Conservation (phyloP, 2,888 invertebrate species). For the Holacanthella duospinosa region DNA sequence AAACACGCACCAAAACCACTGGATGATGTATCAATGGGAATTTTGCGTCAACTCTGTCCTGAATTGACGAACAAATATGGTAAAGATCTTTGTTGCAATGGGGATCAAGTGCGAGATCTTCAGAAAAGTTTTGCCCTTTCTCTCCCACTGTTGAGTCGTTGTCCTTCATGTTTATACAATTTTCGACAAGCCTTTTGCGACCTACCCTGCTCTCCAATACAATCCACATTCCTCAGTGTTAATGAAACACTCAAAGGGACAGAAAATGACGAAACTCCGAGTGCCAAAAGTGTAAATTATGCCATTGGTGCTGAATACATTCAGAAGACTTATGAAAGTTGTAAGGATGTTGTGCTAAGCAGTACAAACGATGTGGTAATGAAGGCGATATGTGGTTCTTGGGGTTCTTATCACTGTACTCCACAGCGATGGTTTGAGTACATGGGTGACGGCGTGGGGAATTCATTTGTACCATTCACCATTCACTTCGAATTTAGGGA, state of each 20-base stretch:
- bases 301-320: constrained; percentile 47
- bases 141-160: constrained; percentile 60
- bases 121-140: constrained; percentile 43
- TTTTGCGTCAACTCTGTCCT: not conserved
- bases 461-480: constrained; percentile 47
- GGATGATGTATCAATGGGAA: not conserved
- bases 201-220: constrained; percentile 66
- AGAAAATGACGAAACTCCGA: not conserved
- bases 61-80: constrained; percentile 31
- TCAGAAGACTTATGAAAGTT: constrained; percentile 60
- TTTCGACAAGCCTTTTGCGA: constrained; percentile 65
- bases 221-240: constrained; percentile 50
- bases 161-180: constrained; percentile 71
- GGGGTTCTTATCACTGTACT: constrained; percentile 56
- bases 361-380: constrained; percentile 63
- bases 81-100: constrained; percentile 28
- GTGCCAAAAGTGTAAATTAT: constrained; percentile 19
- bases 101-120: constrained; percentile 24
- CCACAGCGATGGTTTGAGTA: constrained; percentile 42
- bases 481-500: constrained; percentile 48
- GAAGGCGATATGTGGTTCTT: constrained; percentile 61
- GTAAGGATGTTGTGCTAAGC: constrained; percentile 64
- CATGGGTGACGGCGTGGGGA: constrained; percentile 25
- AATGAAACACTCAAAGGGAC: constrained; percentile 15
- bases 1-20: not conserved